phyloP scores from a whole-genome alignment of 1,140 invertebrate species.

The Drosophila funebris region DNA sequence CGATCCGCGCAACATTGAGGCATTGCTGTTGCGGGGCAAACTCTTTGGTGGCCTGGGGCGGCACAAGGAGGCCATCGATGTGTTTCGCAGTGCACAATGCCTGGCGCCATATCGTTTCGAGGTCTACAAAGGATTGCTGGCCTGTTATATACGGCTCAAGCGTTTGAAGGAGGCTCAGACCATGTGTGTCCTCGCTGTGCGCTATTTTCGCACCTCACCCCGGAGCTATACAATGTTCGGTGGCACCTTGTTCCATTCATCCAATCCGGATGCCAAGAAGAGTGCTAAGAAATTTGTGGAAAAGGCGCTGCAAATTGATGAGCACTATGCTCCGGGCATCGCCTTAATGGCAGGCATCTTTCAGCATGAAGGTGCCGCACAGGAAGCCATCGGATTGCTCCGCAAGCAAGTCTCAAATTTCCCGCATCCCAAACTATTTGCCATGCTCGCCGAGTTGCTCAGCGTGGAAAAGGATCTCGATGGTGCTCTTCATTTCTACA shows the following conservation, averaged over 20 bases:
- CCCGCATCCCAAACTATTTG: slow-evolving; percentile 64
- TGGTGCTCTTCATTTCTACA: slow-evolving; percentile 71
- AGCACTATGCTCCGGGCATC: slow-evolving; percentile 67
- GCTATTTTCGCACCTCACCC: slow-evolving; percentile 62
- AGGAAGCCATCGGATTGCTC: slow-evolving; percentile 61
- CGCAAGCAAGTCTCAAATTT: slow-evolving; percentile 57
- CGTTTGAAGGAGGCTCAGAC: slow-evolving; percentile 67
- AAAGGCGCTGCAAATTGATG: slow-evolving; percentile 70
- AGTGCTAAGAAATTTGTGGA: slow-evolving; percentile 65
- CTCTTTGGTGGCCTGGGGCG: slow-evolving; percentile 89
- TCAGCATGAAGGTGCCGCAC: slow-evolving; percentile 51
- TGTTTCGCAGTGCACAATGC: slow-evolving; percentile 88
- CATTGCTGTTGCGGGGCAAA: slow-evolving; percentile 88
- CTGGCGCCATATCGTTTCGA: slow-evolving; percentile 84
- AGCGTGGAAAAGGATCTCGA: slow-evolving; percentile 54
- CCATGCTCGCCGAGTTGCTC: slow-evolving; percentile 67
- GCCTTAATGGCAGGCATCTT: slow-evolving; percentile 62
- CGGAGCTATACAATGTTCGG: slow-evolving; percentile 73
- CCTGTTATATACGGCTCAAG: slow-evolving; percentile 65
- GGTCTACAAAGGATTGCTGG: slow-evolving; percentile 67
- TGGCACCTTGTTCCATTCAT: slow-evolving; percentile 48
- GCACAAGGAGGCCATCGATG: slow-evolving; percentile 87
- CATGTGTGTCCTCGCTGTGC: slow-evolving; percentile 60
- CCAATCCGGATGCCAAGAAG: slow-evolving; percentile 40
- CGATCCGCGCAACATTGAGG: slow-evolving; percentile 87